These are phyloP conservation scores for Diploscapter pachys DNA, from an alignment of 1,140 invertebrate genomes.

Conservation along the genomic window DNA sequence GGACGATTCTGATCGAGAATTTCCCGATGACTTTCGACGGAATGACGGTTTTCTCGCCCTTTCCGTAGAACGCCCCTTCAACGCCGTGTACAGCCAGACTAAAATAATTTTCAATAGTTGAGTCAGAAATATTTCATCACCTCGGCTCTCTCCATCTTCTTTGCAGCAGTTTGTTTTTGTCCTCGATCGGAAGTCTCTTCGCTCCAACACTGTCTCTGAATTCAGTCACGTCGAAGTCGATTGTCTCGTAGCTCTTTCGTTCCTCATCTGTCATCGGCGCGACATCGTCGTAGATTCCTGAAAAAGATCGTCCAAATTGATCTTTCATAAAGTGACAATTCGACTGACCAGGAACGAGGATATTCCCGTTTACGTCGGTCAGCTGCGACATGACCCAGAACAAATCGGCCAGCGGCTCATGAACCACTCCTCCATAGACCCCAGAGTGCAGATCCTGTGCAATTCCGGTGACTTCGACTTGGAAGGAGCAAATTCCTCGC, in stretches of 20 bases:
- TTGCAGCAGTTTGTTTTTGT: constrained; percentile 67
- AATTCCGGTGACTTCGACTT: constrained; percentile 81
- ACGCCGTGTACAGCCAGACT: constrained; percentile 66
- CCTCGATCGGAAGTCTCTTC: constrained; percentile 69
- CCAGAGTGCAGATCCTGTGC: constrained; percentile 91
- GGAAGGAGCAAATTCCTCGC: constrained; percentile 84
- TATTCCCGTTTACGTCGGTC: constrained; percentile 77
- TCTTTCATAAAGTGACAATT: background rate
- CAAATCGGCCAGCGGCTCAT: constrained; percentile 83
- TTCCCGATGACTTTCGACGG: constrained; percentile 81
- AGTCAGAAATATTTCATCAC: background rate
- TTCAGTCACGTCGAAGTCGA: constrained; percentile 82
- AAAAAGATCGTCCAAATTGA: background rate
- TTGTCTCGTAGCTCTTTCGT: constrained; percentile 74
- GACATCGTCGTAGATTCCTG: constrained; percentile 74
- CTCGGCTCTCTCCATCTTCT: constrained; percentile 53
- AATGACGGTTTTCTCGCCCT: constrained; percentile 90
- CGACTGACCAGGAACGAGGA: constrained; percentile 69
- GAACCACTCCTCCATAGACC: constrained; percentile 79
- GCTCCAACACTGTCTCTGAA: constrained; percentile 74
- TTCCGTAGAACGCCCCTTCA: constrained; percentile 83
- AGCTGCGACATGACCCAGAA: constrained; percentile 78
- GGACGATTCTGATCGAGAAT: constrained; percentile 90
- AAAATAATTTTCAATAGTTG: background rate
- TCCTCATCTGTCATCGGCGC: constrained; percentile 72